Base-by-base conservation (phyloP, 2,888 invertebrate genomes). In the Acanthococcus lagerstroemiae region DNA sequence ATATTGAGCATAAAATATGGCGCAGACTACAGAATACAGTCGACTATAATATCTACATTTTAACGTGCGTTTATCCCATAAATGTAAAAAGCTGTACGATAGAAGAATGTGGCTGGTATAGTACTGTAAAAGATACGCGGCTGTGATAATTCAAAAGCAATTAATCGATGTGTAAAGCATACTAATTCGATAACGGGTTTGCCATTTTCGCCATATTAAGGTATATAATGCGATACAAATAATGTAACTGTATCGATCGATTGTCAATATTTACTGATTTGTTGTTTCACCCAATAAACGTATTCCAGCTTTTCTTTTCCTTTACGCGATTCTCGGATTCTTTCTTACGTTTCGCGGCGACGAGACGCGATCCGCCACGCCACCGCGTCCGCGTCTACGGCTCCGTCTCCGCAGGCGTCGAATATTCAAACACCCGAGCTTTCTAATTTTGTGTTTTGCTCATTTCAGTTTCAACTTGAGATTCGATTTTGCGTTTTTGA, bases 111-210 rank as follows among this genome's bases (percentile, higher is more conserved):
- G 2, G 37, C 37, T 37, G n/a, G n/a, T n/a, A n/a, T 37, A n/a
- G n/a, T 37, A 24, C 22, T n/a, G 52, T 26, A 37, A 63, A 54
- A 52, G 44, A 63, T 37, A 50, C 48, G 50, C 61, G 63, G 54
- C 63, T 63, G 63, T 63, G 63, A 54, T 54, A 63, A 63, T 63
- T 63, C 63, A 63, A 63, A 63, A 54, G 63, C 63, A 63, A 63
- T 63, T 63, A 63, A 63, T 52, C 27, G 52, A 63, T 54, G 63
- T 63, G 63, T n/a, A 54, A 63, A 37, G 63, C 54, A 63, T 63
- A 63, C 63, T 37, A 50, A 63, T 54, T 63, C 44, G 57, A 57
- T 57, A 63, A 63, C 63, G 50, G 52, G 63, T 63, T 61, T 37
- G 24, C n/a, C 22, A 37, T 63, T 50, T 54, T 63, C 37, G 9